A percentile compares a stretch with the other conserved stretches of the same genome.
Evolutionary conservation across 2,113 vertebrate genomes (phyloP).

Genomic region (Reinhardtius hippoglossoides): DNA sequence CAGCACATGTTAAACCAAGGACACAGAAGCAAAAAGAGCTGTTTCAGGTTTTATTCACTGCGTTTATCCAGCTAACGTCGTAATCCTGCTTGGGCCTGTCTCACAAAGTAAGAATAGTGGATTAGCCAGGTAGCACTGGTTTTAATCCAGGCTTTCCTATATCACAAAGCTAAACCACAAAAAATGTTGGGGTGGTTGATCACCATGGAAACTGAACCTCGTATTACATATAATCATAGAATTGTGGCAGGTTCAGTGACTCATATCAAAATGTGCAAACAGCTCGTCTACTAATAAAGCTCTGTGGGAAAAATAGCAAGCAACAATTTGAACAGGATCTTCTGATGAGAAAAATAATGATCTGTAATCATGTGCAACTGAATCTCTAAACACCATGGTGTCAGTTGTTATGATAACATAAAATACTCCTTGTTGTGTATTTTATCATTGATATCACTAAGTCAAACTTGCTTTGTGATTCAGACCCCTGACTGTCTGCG

Average conservation of each 20-base stretch:
- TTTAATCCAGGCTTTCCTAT: conserved; percentile 36
- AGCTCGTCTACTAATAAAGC: neutral
- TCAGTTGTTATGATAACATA: neutral
- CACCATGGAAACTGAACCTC: conserved; percentile 44
- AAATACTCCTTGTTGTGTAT: neutral
- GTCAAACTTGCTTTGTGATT: conserved; percentile 57
- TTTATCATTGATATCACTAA: neutral
- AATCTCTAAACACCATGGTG: neutral
- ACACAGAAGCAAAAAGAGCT: conserved; percentile 10
- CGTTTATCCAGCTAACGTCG: conserved; percentile 49
- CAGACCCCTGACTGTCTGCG: conserved; percentile 44
- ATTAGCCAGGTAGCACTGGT: conserved; percentile 25
- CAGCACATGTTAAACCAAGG: conserved; percentile 36
- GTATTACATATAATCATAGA: neutral
- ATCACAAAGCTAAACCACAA: neutral
- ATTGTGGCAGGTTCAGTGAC: conserved; percentile 12
- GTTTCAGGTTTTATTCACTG: conserved; percentile 28
- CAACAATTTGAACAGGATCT: neutral
- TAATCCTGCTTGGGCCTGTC: conserved; percentile 59
- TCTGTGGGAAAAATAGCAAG: conserved; percentile 9
- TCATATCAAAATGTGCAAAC: conserved; percentile 12
- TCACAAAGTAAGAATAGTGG: conserved; percentile 54
- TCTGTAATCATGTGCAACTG: neutral
- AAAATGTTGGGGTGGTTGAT: conserved; percentile 7
- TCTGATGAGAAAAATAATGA: neutral